Evolutionary conservation across 2,797 vertebrate genomes (phyloP).

Genomic region (Pangasius djambal): DNA sequence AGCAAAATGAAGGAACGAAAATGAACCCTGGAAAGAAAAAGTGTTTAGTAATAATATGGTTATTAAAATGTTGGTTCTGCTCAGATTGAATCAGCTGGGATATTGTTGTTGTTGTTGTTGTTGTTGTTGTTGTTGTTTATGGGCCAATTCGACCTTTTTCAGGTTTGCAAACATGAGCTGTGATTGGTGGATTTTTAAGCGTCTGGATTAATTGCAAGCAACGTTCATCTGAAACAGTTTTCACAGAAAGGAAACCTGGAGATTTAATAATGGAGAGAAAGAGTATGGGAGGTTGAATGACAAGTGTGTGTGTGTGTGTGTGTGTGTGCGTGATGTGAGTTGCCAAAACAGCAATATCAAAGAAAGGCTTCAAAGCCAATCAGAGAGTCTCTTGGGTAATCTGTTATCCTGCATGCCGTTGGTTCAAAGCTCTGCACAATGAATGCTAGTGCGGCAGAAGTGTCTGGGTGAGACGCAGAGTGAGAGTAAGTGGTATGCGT

Average conservation of each 20-base stretch:
- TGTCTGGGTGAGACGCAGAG: constrained; percentile 34
- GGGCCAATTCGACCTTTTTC: not conserved
- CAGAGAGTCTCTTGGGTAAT: constrained; percentile 94
- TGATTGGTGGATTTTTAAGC: not conserved
- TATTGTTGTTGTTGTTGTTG: not conserved
- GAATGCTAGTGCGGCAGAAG: constrained; percentile 59
- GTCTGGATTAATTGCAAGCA: not conserved
- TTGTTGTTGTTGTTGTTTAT: not conserved
- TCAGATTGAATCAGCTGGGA: not conserved
- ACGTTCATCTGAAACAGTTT: not conserved
- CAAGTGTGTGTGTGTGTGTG: not conserved
- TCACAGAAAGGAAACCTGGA: constrained; percentile 2
- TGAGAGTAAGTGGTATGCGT: constrained; percentile 57
- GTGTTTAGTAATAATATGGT: not conserved
- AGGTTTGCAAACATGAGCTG: not conserved
- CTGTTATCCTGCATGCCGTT: constrained; percentile 64
- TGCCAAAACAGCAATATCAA: constrained; percentile 84
- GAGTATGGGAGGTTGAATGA: constrained; percentile 1
- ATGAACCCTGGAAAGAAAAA: too few species aligned
- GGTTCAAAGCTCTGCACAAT: constrained; percentile 46
- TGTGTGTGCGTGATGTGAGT: constrained; percentile 53
- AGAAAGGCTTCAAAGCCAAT: constrained; percentile 97
- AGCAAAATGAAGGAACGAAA: too few species aligned
- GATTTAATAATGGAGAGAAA: constrained; percentile 28
- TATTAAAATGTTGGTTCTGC: not conserved